Base-by-base conservation (phyloP, 2,797 vertebrate species). In the Galago senegalensis region DNA sequence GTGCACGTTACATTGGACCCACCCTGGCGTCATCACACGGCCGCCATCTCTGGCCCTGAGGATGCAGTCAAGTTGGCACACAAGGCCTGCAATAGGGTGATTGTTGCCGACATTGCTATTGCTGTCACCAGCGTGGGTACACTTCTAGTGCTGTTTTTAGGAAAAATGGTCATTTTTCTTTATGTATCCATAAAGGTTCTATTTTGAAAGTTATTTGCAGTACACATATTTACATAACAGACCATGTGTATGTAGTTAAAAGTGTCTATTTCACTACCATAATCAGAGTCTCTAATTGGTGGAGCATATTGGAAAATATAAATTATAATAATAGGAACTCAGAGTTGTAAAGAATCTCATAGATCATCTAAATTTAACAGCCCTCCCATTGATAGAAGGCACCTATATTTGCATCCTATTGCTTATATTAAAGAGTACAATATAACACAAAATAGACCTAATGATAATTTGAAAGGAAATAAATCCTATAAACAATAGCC, bases 401-500 rank as follows among this genome's bases (percentile, higher is more conserved):
- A 8, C 12, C 43, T 25, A 34, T 14, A 82, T 40, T 61, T 61
- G 17, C 27, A 58, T 73, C 77, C 53, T 23, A 72, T 76, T 93
- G 85, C 63, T 75, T 96, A 93, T 16, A 90, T 60, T 73, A 90
- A 93, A 76, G 40, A 76, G 10, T 72, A 84, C 27, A 40, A 31
- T 49, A 1, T 76, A 23, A 77, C 83, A 77, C 29, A 69, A 79
- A 87, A 87, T 7, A 87, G 56, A 37, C 29, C 37, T 53, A 90
- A 69, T 31, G 90, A 69, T 20, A 89, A 11, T 79, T 58, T 63
- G 81, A 94, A 94, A 95, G 65, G n/a, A 85, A 96, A 85, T 60
- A 8, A 95, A 87, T 31, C 8, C 40, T 90, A 7, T 65, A 70
- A 82, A 31, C 49, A 86, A 31, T 14, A 81, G 61, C 37, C 77